Evolutionary conservation across 2,888 invertebrate genomes (phyloP).

Genomic region (Drosophila meridiana): DNA sequence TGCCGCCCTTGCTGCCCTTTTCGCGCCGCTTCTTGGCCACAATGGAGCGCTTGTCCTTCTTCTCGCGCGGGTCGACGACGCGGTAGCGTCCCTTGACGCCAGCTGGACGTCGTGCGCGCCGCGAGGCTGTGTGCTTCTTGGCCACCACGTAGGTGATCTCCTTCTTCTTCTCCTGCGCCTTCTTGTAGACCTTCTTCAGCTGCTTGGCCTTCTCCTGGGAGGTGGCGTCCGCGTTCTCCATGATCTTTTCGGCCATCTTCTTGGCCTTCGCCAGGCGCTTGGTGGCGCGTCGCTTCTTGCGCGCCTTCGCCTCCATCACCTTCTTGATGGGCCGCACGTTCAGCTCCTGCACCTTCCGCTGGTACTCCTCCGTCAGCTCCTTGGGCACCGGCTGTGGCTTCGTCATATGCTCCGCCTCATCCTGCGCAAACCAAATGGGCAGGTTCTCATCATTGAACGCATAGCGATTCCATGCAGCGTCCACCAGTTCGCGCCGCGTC

Average conservation of each 20-base stretch:
- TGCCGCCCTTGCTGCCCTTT: constrained; percentile 61
- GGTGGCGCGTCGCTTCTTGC: constrained; percentile 96
- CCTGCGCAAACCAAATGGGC: constrained; percentile 98
- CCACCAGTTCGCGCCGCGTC: constrained; percentile 94
- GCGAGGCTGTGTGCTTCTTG: constrained; percentile 93
- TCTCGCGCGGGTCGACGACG: constrained; percentile 98
- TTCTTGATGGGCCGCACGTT: constrained; percentile 98
- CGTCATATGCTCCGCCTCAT: constrained; percentile 96
- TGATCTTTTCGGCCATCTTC: constrained; percentile 97
- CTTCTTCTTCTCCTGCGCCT: constrained; percentile 94
- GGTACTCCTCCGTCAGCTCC: constrained; percentile 94
- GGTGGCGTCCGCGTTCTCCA: constrained; percentile 95
- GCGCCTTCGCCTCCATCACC: constrained; percentile 98
- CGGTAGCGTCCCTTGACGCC: constrained; percentile 97
- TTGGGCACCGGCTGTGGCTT: constrained; percentile 94
- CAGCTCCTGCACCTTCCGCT: constrained; percentile 92
- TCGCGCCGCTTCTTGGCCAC: constrained; percentile 78
- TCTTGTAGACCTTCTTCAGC: constrained; percentile 96
- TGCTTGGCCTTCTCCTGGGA: constrained; percentile 96
- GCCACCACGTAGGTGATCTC: constrained; percentile 97
- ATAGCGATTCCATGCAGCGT: constrained; percentile 97
- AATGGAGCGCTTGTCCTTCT: constrained; percentile 93
- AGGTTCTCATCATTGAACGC: constrained; percentile 95
- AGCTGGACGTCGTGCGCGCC: constrained; percentile 91
- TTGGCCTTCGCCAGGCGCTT: constrained; percentile 96